These are phyloP conservation scores for Epinotia ramella DNA, from an alignment of 2,888 invertebrate genomes.

Conservation along the genomic window DNA sequence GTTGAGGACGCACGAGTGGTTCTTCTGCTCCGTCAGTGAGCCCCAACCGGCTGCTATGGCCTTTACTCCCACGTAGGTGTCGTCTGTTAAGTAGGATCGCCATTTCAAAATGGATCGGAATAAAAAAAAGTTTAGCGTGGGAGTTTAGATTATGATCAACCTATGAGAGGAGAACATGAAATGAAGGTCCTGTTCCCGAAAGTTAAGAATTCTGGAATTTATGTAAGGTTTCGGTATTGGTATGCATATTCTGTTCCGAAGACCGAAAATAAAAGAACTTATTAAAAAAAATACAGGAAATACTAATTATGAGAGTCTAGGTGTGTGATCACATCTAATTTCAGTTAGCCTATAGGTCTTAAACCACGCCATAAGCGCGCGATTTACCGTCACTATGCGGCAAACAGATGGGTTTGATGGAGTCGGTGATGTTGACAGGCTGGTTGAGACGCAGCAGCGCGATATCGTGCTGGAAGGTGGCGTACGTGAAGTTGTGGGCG, in stretches of 20 bases:
- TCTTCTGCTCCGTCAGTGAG: slow-evolving; percentile 91
- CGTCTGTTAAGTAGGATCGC: slow-evolving; percentile 58
- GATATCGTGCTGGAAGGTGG: slow-evolving; percentile 94
- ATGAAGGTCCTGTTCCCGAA: no score
- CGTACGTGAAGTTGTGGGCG: slow-evolving; percentile 91
- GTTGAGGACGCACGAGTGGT: slow-evolving; percentile 91
- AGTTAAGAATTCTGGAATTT: no score
- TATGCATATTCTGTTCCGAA: no score
- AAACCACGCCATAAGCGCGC: no score
- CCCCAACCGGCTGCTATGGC: slow-evolving; percentile 95
- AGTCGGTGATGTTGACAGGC: slow-evolving; percentile 90
- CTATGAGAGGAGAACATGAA: no score
- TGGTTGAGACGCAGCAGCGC: slow-evolving; percentile 92
- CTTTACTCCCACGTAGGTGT: slow-evolving; percentile 85
- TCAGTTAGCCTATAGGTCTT: no score
- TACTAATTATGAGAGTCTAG: no score
- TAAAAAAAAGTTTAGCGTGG: neutral
- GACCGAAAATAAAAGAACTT: no score
- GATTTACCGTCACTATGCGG: slow-evolving; percentile 87
- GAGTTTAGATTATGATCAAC: no score
- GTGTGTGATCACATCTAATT: no score
- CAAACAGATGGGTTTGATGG: slow-evolving; percentile 92
- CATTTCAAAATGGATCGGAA: neutral
- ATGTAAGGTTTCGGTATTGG: no score
- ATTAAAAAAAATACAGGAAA: no score